phyloP scores from a whole-genome alignment of 2,888 invertebrate species.

The Dicyrtomina minuta region DNA sequence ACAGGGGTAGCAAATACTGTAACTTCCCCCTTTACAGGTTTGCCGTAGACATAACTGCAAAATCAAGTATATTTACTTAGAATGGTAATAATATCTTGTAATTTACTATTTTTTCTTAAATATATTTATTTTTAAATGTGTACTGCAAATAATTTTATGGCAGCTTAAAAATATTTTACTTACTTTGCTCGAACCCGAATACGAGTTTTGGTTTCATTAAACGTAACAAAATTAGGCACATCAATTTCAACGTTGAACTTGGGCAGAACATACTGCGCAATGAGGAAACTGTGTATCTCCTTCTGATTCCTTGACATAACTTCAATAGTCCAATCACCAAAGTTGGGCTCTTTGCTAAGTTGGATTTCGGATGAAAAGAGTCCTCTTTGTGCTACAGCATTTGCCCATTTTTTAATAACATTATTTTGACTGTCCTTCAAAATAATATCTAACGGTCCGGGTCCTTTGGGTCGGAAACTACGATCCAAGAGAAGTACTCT shows the following conservation, averaged over 20 bases:
- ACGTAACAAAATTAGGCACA: constrained; percentile 77
- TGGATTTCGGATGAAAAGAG: constrained; percentile 74
- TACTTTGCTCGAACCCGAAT: constrained; percentile 82
- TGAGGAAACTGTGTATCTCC: constrained; percentile 72
- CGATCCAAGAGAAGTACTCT: constrained; percentile 75
- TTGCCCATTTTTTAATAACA: constrained; percentile 76
- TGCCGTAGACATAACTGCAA: constrained; percentile 77
- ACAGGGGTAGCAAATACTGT: constrained; percentile 82
- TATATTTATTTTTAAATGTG: no score
- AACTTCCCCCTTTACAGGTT: constrained; percentile 81
- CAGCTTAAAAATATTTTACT: constrained; percentile 46
- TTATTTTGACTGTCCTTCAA: constrained; percentile 70
- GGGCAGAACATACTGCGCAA: constrained; percentile 89
- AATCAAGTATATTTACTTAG: no score
- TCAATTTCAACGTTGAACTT: constrained; percentile 87
- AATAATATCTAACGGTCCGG: constrained; percentile 67
- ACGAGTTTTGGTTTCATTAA: constrained; percentile 74
- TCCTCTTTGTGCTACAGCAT: constrained; percentile 68
- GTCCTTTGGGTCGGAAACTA: constrained; percentile 70
- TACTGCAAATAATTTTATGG: constrained; percentile 13
- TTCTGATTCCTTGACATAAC: constrained; percentile 66
- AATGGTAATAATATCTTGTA: not conserved
- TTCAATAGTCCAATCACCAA: constrained; percentile 85
- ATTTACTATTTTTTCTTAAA: not conserved
- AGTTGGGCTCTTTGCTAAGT: constrained; percentile 76